Evolutionary conservation across 2,113 vertebrate species (phyloP), one percentile per base, ranked within the genome.

Genomic region (Aegithalos caudatus): DNA sequence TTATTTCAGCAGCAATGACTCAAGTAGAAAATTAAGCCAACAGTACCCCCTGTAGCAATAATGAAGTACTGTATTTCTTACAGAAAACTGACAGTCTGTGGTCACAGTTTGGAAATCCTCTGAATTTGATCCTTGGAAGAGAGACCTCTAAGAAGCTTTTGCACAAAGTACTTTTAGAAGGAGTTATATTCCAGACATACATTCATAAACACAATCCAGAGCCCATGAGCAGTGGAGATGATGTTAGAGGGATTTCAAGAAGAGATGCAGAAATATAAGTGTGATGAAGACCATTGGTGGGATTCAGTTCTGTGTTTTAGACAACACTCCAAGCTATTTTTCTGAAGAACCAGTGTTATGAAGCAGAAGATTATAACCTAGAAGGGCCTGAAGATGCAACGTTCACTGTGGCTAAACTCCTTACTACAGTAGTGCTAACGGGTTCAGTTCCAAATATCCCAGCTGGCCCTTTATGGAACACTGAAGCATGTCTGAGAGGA

Each of bases 31-130:
- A 98, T 98, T 97, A 98, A 97, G 96, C 94, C 97, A 97, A 98
- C 94, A 98, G 97, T 98, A 98, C 98, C 98, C 98, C 98, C 98
- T 98, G 95, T 98, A 97, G 98, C 96, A 97, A 96, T 94, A 97
- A 96, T n/a, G 95, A 95, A 98, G 98, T 95, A 98, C 94, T 98
- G 97, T 97, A 92, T 92, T 85, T 86, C 50, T 69, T 70, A 92
- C 58, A 73, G 86, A 95, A 80, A 95, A 91, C 37, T 19, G 25
- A 93, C 77, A 88, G 84, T 69, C 85, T 70, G 85, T 79, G 62
- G 81, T 66, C 95, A 79, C 86, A 85, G 67, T 35, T 88, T 91
- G 69, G 79, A 90, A 94, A 94, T 56, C 56, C 74, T 45, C 70
- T 78, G 66, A 96, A 92, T 53, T 13, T 67, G 38, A 74, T 42